Conservation (phyloP, 2,113 vertebrate species). For the Macrotus californicus region DNA sequence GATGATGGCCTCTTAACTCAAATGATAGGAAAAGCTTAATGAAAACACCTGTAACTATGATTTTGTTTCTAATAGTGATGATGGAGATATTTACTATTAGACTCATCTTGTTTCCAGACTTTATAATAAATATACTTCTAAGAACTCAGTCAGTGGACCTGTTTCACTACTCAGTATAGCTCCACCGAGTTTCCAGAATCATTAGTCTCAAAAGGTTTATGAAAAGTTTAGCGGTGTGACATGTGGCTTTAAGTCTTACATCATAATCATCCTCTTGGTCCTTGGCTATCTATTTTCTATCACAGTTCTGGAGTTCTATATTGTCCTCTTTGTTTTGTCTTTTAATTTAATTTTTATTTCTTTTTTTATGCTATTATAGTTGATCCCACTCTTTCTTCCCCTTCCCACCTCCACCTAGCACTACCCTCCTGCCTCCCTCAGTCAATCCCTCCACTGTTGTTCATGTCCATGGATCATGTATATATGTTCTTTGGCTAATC, state of each 20-base stretch:
- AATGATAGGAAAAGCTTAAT: not conserved
- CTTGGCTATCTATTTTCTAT: not conserved
- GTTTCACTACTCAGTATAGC: not conserved
- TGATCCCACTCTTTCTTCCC: too few species aligned
- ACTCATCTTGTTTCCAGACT: not conserved
- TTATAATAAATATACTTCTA: not conserved
- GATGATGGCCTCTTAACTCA: not conserved
- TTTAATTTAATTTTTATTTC: not conserved
- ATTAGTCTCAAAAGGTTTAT: not conserved
- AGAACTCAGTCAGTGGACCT: not conserved
- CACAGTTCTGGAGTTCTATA: not conserved
- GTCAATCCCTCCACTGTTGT: too few species aligned
- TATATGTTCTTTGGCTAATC: too few species aligned
- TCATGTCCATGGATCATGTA: too few species aligned
- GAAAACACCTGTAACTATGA: not conserved
- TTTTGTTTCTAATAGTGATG: not conserved
- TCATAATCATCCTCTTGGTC: not conserved
- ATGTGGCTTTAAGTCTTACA: not conserved
- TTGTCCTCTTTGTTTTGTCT: not conserved
- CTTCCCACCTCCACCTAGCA: too few species aligned
- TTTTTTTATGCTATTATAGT: too few species aligned
- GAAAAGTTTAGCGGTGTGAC: not conserved
- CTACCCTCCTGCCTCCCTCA: too few species aligned
- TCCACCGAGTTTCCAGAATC: not conserved
- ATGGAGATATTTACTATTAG: not conserved